A percentile compares a stretch with the other conserved stretches of the same genome.
phyloP scores from a whole-genome alignment of 2,113 vertebrate species.

The Hipposideros armiger region DNA sequence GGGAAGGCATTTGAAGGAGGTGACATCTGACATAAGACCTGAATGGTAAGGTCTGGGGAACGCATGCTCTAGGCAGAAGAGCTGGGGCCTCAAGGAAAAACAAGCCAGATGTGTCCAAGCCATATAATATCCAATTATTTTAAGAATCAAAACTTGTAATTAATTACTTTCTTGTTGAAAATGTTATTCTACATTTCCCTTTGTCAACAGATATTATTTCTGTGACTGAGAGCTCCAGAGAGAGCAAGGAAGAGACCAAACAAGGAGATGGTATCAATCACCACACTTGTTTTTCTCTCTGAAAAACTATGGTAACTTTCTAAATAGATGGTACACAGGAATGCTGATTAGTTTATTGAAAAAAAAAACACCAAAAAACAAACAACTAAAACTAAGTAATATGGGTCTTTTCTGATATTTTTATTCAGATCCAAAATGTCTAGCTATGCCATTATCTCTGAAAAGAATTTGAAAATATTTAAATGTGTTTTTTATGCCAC shows the following conservation, averaged over 20 bases:
- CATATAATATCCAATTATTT: background rate
- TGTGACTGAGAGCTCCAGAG: background rate
- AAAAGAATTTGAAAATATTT: background rate
- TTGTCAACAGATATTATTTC: background rate
- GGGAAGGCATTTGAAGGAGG: background rate
- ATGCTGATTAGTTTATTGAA: background rate
- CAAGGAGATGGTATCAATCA: background rate
- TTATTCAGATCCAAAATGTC: slow-evolving; percentile 1
- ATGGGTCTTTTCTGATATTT: background rate
- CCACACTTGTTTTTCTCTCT: background rate
- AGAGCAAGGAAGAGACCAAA: background rate
- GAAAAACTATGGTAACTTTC: slow-evolving; percentile 6
- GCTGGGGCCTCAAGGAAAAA: background rate
- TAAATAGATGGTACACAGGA: background rate
- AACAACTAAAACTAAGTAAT: background rate
- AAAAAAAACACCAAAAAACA: background rate
- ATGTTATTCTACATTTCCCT: background rate
- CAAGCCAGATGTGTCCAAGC: background rate
- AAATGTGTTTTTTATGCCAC: background rate
- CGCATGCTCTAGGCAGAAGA: background rate
- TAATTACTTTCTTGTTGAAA: background rate
- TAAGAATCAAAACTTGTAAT: background rate
- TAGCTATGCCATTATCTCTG: background rate
- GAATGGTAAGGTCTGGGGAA: background rate
- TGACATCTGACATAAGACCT: background rate